A percentile compares a stretch with the other conserved stretches of the same genome.
Evolutionary conservation across 2,113 vertebrate species (phyloP).

Genomic region (Oreochromis aureus): DNA sequence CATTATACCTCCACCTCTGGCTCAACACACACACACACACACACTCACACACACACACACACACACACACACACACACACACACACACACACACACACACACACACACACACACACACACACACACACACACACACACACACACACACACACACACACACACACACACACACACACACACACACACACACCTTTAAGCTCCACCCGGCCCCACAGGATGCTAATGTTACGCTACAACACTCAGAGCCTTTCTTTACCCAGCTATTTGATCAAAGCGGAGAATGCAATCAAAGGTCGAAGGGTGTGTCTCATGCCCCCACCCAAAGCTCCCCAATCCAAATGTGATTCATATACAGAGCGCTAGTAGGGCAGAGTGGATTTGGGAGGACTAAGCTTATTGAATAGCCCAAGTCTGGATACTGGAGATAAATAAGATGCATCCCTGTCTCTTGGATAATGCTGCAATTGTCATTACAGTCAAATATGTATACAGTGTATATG

Average conservation of each 20-base stretch:
- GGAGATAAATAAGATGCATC: conserved; percentile 37
- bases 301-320: not conserved
- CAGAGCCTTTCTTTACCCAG: conserved; percentile 22
- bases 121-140: conserved; percentile 8
- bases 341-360: not conserved
- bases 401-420: conserved; percentile 25
- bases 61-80: conserved; percentile 6
- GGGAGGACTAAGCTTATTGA: not conserved
- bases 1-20: conserved; percentile 19
- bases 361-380: not conserved
- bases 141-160: conserved; percentile 4
- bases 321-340: not conserved
- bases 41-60: conserved; percentile 3
- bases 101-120: conserved; percentile 6
- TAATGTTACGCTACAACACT: conserved; percentile 6
- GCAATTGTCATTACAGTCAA: conserved; percentile 18
- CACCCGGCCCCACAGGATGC: not conserved
- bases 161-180: conserved; percentile 3
- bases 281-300: conserved; percentile 11
- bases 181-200: conserved; percentile 5
- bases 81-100: conserved; percentile 3
- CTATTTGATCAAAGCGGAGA: not conserved
- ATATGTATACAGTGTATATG: not conserved
- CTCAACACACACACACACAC: not conserved
- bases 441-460: not conserved